These are phyloP conservation scores for Ctenodactylus gundi DNA, from an alignment of 2,113 vertebrate species.

Conservation along the genomic window DNA sequence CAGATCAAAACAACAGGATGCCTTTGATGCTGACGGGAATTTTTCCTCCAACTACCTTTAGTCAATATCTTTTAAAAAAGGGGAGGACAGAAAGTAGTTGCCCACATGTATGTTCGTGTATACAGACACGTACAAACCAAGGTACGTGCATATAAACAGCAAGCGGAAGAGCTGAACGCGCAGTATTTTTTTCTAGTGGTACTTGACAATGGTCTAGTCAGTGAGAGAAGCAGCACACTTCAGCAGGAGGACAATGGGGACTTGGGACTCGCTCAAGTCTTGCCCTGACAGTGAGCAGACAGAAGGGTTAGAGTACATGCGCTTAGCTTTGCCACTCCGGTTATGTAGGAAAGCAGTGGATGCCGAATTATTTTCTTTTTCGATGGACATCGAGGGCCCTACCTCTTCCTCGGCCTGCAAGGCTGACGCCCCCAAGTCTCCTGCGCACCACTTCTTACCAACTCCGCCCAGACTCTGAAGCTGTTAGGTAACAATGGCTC, in stretches of 20 bases:
- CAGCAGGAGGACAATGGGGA: neutral
- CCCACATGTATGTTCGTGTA: accelerated
- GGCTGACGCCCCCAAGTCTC: slow-evolving; percentile 59
- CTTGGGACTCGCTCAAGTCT: neutral
- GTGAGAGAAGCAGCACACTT: neutral
- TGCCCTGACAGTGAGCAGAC: slow-evolving; percentile 47
- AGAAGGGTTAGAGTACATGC: slow-evolving; percentile 69
- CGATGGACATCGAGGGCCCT: slow-evolving; percentile 63
- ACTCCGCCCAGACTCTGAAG: slow-evolving; percentile 61
- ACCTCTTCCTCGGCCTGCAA: slow-evolving; percentile 11
- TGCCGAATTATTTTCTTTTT: slow-evolving; percentile 69
- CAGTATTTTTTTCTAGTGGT: neutral
- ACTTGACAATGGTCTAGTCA: slow-evolving; percentile 32
- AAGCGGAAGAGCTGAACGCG: neutral
- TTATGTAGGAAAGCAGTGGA: slow-evolving; percentile 56
- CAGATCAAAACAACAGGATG: neutral
- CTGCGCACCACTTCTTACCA: neutral
- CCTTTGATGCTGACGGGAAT: neutral
- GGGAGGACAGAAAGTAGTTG: neutral
- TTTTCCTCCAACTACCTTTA: neutral
- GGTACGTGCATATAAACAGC: too few relatives aligned
- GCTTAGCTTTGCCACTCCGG: slow-evolving; percentile 65
- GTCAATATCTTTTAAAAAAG: neutral
- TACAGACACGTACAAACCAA: neutral
- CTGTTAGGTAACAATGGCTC: slow-evolving; percentile 63